Conservation (phyloP, 1,140 invertebrate genomes). For the Drosophila triauraria region DNA sequence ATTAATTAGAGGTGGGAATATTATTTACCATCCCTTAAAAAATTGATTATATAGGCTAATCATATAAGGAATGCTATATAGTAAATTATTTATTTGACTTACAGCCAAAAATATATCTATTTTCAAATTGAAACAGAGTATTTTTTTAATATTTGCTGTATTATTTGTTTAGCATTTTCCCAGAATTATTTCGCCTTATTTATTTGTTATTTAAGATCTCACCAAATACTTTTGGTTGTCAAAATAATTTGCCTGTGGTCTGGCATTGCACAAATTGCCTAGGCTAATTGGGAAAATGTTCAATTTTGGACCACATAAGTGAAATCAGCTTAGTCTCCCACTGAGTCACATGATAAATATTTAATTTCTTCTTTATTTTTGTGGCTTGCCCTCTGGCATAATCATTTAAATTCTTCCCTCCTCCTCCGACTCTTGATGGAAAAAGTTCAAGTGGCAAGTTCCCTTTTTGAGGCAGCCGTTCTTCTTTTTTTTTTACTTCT, state of each 20-base stretch:
- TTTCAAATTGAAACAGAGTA: no score
- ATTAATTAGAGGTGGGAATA: no score
- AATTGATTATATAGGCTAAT: no score
- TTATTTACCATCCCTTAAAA: no score
- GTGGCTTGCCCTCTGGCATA: conserved; percentile 32
- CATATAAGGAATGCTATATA: no score
- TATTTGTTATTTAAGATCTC: background rate
- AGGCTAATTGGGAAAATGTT: background rate
- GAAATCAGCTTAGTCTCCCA: conserved; percentile 32
- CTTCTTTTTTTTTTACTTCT: conserved; percentile 7
- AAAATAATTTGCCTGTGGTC: background rate
- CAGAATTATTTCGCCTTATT: background rate
- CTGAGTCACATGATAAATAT: conserved; percentile 47
- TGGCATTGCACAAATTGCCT: conserved; percentile 2
- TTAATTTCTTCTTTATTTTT: conserved; percentile 10
- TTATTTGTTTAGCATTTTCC: background rate
- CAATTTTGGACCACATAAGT: conserved; percentile 15
- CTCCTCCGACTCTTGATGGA: conserved; percentile 4
- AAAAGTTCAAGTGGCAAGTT: conserved; percentile 71
- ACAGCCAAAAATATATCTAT: background rate
- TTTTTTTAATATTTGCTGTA: no score
- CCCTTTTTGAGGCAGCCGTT: conserved; percentile 38
- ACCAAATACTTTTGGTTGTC: background rate
- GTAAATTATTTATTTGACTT: no score
- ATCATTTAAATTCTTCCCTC: conserved; percentile 42